Conservation (phyloP, 2,797 vertebrate species). For the Eulemur albifrons region DNA sequence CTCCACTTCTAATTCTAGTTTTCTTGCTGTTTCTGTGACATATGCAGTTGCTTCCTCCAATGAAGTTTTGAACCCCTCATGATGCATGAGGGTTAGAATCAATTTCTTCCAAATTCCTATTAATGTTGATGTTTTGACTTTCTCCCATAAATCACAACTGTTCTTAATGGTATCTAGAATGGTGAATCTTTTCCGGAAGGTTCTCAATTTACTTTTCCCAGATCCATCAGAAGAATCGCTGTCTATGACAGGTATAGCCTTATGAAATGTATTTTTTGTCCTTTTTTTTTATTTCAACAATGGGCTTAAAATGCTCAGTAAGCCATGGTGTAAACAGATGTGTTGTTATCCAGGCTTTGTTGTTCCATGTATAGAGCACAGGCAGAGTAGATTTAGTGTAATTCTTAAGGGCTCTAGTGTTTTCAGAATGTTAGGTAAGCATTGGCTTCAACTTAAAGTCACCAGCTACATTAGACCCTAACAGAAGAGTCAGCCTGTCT, state of each 20-base stretch:
- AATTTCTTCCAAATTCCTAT: neutral
- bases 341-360: neutral
- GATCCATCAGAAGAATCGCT: neutral
- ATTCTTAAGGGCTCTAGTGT: neutral
- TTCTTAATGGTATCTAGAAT: neutral
- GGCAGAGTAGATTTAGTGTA: neutral
- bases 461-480: neutral
- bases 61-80: neutral
- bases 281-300: no score
- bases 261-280: neutral
- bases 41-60: neutral
- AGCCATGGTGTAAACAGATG: neutral
- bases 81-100: neutral
- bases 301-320: neutral
- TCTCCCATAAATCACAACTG: neutral
- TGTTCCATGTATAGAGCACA: neutral
- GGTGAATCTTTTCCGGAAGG: neutral
- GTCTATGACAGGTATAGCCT: neutral
- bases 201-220: neutral
- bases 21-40: neutral
- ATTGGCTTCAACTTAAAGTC: neutral
- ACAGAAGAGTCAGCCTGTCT: neutral
- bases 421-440: neutral
- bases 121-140: neutral
- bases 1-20: neutral